phyloP scores from a whole-genome alignment of 1,140 invertebrate genomes.

The Cydia amplana region DNA sequence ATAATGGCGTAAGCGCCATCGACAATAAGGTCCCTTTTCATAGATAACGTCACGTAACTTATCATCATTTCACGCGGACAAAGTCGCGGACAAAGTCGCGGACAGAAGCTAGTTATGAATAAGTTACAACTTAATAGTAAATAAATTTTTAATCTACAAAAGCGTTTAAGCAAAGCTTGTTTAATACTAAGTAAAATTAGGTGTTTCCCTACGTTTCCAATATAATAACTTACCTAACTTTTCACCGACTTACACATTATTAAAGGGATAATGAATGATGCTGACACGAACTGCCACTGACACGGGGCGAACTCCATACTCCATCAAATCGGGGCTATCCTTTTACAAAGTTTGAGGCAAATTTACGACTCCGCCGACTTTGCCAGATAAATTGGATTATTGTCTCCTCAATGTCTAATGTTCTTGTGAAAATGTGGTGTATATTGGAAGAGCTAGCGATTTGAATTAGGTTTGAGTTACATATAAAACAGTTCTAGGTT shows the following conservation, averaged over 20 bases:
- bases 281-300: constrained; percentile 34
- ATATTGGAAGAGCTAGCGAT: constrained; percentile 26
- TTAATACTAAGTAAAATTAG: no score
- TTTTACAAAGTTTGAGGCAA: constrained; percentile 48
- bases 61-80: no score
- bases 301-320: not conserved
- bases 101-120: no score
- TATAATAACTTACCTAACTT: not conserved
- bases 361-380: constrained; percentile 49
- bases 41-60: no score
- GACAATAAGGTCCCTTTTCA: no score
- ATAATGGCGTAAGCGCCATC: no score
- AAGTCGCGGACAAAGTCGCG: no score
- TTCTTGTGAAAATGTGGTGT: constrained; percentile 37
- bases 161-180: no score
- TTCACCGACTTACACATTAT: not conserved
- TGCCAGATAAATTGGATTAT: constrained; percentile 58
- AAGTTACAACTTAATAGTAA: no score
- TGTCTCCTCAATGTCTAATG: constrained; percentile 51
- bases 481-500: no score
- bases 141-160: no score
- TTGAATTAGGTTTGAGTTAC: not conserved
- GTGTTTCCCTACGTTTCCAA: no score
- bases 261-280: not conserved
- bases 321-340: constrained; percentile 38